Percentiles rank a stretch among this genome's conserved stretches.
These are phyloP conservation scores for Drosophila mimica DNA, from an alignment of 2,888 invertebrate species.

Conservation along the genomic window DNA sequence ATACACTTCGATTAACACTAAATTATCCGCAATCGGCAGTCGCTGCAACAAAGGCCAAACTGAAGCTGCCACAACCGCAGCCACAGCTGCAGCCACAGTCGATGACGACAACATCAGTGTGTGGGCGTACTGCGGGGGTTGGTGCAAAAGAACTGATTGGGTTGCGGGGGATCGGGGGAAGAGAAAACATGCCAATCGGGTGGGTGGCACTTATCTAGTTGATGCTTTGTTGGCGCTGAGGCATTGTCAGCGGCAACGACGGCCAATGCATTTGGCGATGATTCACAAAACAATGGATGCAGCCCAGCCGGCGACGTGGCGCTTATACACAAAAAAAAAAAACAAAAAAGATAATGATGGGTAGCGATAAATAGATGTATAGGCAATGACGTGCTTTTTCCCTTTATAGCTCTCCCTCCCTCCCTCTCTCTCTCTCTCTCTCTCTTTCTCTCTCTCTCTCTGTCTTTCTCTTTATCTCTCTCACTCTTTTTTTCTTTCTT, in stretches of 20 bases:
- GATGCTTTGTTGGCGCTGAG: constrained; percentile 31
- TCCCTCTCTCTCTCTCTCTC: not conserved
- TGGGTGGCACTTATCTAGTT: constrained; percentile 54
- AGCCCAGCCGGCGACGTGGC: constrained; percentile 41
- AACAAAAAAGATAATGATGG: constrained; percentile 42
- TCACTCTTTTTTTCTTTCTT: not conserved
- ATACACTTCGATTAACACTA: constrained; percentile 66
- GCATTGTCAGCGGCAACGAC: constrained; percentile 58
- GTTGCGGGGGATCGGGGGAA: not conserved
- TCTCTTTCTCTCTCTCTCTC: not conserved
- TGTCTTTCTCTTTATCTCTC: too few relatives aligned
- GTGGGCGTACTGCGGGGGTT: constrained; percentile 10
- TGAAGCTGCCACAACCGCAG: constrained; percentile 22
- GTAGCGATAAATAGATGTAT: constrained; percentile 67
- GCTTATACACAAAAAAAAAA: not conserved
- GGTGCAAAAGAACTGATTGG: not conserved
- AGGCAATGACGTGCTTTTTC: constrained; percentile 33
- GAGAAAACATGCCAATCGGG: not conserved
- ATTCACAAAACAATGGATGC: constrained; percentile 74
- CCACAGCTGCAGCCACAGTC: constrained; percentile 19
- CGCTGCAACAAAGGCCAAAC: constrained; percentile 39
- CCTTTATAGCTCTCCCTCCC: constrained; percentile 4
- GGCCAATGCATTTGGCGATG: constrained; percentile 70
- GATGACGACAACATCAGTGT: constrained; percentile 30
- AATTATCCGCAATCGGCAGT: constrained; percentile 51